Conservation (phyloP, 1,140 invertebrate genomes). For the Anastrepha obliqua region DNA sequence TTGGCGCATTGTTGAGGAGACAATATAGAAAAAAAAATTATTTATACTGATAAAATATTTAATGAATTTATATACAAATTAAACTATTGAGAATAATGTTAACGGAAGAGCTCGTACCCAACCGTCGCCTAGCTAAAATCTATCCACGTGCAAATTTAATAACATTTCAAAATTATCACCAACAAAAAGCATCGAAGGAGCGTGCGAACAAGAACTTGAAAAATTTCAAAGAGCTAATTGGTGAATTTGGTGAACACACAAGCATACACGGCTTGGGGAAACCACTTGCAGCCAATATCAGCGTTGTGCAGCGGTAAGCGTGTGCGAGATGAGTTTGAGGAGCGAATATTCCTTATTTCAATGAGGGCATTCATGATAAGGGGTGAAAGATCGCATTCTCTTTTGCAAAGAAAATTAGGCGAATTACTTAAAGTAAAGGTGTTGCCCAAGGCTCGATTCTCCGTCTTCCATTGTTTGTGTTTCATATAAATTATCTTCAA, state of each 20-base stretch:
- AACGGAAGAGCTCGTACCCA: not conserved
- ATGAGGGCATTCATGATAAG: no score
- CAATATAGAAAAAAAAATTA: not conserved
- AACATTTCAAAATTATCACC: not conserved
- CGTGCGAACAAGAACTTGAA: not conserved
- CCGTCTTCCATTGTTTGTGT: no score
- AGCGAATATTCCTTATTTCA: no score
- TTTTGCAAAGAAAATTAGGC: no score
- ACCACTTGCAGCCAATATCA: not conserved
- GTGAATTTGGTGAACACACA: not conserved
- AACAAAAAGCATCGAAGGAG: not conserved
- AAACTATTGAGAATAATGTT: not conserved
- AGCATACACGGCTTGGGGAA: slow-evolving; percentile 2
- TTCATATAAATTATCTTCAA: no score
- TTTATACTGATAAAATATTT: not conserved
- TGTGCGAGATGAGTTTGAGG: not conserved
- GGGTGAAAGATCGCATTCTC: no score
- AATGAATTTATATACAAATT: not conserved
- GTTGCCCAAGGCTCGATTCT: no score
- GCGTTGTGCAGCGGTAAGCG: not conserved
- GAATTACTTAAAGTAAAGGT: no score
- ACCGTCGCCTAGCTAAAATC: slow-evolving; percentile 1
- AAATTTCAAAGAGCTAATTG: not conserved
- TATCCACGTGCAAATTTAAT: slow-evolving; percentile 31
- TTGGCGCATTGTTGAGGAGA: not conserved